Base-by-base conservation (phyloP, 2,797 vertebrate species). In the Esox lucius region DNA sequence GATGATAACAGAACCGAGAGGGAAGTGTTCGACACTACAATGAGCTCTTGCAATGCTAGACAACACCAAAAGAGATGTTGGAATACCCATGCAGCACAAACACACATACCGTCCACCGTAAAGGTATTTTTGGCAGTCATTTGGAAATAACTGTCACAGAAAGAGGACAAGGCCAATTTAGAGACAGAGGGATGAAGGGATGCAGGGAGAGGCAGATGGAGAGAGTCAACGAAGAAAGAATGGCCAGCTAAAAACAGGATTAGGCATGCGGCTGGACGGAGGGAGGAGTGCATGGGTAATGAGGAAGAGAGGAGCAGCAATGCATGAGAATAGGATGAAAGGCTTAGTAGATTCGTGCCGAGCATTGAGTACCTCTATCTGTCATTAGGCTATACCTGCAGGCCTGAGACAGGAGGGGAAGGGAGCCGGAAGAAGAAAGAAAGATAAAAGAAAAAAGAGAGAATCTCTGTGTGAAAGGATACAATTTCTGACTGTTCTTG, bases 261-360 rank as follows among this genome's bases (percentile, higher is more conserved):
- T 33, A 70, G 69, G 31, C 17, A 13, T 24, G 70, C 28, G 51
- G 49, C 49, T 31, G 28, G 70, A 22, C 4, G 70, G 35, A 48
- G 19, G 42, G 28, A 70, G n/a, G 26, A 35, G 48, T 35, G 17
- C 48, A 49, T 71, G 28, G 70, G 28, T 31, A 56, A 56, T 59
- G 70, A 56, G 28, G 69, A 49, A 70, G 48, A 48, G 48, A 70
- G 48, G 69, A 13, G 49, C 51, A 56, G 16, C 56, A 71, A 59
- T 71, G 70, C 70, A 71, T 24, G 70, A 61, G 33, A 72, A 59
- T 24, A 16, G 70, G 70, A 71, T 42, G 70, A 33, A 72, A 5
- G 33, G 53, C 31, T 72, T 72, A 61, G 46, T 56, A 16, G 33
- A 61, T 33, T 39, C 53, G 12, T 61, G 70, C 33, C 24, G 31